Evolutionary conservation across 1,140 invertebrate genomes (phyloP).

Genomic region (Belonocnema kinseyi): DNA sequence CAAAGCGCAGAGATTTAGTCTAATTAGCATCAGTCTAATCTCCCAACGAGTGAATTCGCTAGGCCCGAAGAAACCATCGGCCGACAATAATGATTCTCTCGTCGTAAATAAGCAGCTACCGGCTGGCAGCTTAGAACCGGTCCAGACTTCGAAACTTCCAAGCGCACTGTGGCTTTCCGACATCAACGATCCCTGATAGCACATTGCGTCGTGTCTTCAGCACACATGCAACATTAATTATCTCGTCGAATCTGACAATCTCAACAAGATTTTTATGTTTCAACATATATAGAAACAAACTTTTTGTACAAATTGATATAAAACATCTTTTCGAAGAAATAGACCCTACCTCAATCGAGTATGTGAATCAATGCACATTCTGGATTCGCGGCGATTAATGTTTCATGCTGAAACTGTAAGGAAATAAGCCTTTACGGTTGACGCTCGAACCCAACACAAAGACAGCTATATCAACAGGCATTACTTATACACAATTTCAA

Average conservation of each 20-base stretch:
- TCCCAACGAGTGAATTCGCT: conserved; percentile 62
- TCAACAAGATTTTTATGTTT: too few species aligned
- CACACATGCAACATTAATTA: conserved; percentile 26
- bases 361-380: neutral
- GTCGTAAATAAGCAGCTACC: conserved; percentile 55
- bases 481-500: conserved; percentile 62
- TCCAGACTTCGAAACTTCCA: neutral
- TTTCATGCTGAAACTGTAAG: neutral
- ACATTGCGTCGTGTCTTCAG: neutral
- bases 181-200: conserved; percentile 7
- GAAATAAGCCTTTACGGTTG: conserved; percentile 41
- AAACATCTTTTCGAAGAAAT: neutral
- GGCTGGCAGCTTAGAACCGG: conserved; percentile 28
- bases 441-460: conserved; percentile 55
- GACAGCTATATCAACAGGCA: conserved; percentile 70
- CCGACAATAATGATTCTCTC: conserved; percentile 57
- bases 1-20: conserved; percentile 62
- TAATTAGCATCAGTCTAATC: conserved; percentile 70
- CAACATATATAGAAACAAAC: too few species aligned
- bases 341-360: neutral
- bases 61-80: conserved; percentile 59
- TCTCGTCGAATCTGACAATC: neutral
- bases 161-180: neutral
- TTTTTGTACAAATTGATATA: too few species aligned
- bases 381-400: neutral